A percentile compares a stretch with the other conserved stretches of the same genome.
Conservation (phyloP, 2,888 invertebrate species). For the Nemoura dubitans region DNA sequence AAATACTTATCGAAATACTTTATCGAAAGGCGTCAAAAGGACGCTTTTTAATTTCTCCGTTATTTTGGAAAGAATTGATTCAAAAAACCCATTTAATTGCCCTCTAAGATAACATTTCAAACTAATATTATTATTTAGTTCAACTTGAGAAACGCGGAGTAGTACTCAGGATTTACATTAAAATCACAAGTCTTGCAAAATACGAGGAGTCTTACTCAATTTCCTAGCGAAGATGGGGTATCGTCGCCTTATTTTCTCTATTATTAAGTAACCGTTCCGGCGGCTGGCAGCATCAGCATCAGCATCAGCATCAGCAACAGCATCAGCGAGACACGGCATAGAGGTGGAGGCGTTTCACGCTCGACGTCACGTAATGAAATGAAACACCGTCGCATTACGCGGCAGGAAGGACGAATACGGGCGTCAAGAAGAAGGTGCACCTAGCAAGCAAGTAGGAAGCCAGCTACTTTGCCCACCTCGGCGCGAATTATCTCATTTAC, state of each 20-base stretch:
- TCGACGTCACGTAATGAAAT: not conserved
- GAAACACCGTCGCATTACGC: constrained; percentile 9
- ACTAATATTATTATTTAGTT: no score
- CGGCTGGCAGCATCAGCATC: not conserved
- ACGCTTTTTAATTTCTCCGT: no score
- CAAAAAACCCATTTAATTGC: no score
- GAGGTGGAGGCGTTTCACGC: no score
- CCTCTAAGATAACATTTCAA: no score
- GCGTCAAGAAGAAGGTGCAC: not conserved
- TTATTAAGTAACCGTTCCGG: constrained; percentile 37
- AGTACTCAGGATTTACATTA: not conserved
- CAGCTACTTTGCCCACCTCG: not conserved
- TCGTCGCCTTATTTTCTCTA: not conserved
- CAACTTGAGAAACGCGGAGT: no score
- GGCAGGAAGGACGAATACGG: not conserved
- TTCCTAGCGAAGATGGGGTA: not conserved
- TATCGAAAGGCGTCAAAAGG: no score
- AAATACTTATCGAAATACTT: no score
- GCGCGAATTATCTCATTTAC: not conserved
- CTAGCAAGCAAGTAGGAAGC: not conserved
- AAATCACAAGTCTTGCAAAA: not conserved
- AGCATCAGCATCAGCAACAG: constrained; percentile 22
- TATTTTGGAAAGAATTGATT: no score
- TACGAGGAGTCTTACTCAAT: not conserved
- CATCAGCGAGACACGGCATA: no score